phyloP scores from a whole-genome alignment of 2,113 vertebrate species.

The Urocynchramus pylzowi region DNA sequence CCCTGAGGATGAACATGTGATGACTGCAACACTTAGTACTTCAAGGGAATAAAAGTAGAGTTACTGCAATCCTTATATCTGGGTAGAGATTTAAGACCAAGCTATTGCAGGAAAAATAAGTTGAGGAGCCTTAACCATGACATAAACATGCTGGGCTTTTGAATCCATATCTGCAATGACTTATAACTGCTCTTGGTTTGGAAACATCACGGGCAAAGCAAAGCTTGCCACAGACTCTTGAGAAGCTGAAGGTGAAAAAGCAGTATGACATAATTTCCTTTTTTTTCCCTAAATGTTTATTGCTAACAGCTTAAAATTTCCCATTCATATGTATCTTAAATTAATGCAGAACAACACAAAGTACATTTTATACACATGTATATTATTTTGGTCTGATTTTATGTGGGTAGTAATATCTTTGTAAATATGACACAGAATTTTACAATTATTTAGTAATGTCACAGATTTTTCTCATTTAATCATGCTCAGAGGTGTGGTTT shows the following conservation, averaged over 20 bases:
- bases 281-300: neutral
- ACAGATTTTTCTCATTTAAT: neutral
- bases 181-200: neutral
- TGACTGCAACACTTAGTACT: slow-evolving; percentile 39
- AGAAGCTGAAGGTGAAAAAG: neutral
- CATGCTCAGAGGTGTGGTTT: neutral
- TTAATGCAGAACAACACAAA: neutral
- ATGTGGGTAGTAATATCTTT: neutral
- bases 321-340: neutral
- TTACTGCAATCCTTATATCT: neutral
- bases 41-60: slow-evolving; percentile 20
- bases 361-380: neutral
- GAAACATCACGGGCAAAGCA: neutral
- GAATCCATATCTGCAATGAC: neutral
- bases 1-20: slow-evolving; percentile 28
- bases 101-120: slow-evolving; percentile 31
- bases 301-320: neutral
- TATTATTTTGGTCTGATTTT: neutral
- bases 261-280: neutral
- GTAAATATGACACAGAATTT: neutral
- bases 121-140: slow-evolving; percentile 35
- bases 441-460: neutral
- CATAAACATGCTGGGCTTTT: neutral
- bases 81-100: slow-evolving; percentile 1
- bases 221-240: neutral